A percentile compares a stretch with the other conserved stretches of the same genome.
Conservation (phyloP, 2,888 invertebrate genomes). For the Ichneumoninae sp. region DNA sequence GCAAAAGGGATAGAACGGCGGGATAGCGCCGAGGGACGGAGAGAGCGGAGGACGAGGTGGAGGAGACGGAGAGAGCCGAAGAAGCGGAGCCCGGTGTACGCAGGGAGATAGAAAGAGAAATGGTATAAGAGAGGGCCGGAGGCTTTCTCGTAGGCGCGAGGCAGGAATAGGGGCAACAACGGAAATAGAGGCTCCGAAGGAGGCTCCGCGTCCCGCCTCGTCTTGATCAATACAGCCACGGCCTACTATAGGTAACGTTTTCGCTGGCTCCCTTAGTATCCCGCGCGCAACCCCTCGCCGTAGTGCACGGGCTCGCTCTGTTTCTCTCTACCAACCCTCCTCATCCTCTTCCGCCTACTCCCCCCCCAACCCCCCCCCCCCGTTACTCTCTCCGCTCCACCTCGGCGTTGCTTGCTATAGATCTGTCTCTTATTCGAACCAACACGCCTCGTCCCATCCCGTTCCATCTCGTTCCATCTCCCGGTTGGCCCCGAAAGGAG, state of each 20-base stretch:
- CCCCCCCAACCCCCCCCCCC: conserved; percentile 18
- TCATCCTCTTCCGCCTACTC: conserved; percentile 69
- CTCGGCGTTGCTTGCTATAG: conserved; percentile 75
- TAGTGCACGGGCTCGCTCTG: conserved; percentile 51
- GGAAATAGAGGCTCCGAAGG: conserved; percentile 82
- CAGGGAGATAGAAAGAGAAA: conserved; percentile 58
- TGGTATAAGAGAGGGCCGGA: conserved; percentile 60
- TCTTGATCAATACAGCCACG: conserved; percentile 84
- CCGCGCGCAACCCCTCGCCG: conserved; percentile 57
- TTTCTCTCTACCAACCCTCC: conserved; percentile 68
- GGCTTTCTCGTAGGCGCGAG: conserved; percentile 80
- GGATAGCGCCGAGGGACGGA: neutral
- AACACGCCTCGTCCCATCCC: conserved; percentile 79
- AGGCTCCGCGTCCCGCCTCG: conserved; percentile 82
- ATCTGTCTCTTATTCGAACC: conserved; percentile 82
- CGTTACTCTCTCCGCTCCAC: conserved; percentile 23
- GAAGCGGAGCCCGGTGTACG: conserved; percentile 33
- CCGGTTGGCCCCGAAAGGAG: conserved; percentile 73
- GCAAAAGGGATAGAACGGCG: conserved; percentile 38
- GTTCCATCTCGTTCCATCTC: conserved; percentile 68
- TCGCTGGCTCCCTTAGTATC: conserved; percentile 76
- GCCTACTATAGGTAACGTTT: conserved; percentile 82
- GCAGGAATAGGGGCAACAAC: conserved; percentile 82
- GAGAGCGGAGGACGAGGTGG: conserved; percentile 48
- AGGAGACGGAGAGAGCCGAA: conserved; percentile 25